Evolutionary conservation across 2,888 invertebrate species (phyloP).

Genomic region (Dryobota labecula): DNA sequence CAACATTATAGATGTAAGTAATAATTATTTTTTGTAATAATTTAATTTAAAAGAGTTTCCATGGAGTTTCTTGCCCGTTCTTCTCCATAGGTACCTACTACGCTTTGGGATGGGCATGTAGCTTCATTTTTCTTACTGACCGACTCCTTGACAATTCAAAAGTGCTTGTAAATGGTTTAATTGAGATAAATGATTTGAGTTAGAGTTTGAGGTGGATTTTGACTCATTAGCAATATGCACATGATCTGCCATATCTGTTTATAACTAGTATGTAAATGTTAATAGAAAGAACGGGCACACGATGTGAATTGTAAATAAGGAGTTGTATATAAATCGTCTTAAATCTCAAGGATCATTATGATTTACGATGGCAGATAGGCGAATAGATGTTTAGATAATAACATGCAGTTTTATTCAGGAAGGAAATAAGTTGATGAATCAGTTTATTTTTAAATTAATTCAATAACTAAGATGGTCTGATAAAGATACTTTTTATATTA

Average conservation of each 20-base stretch:
- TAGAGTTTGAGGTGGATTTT: slow-evolving; percentile 53
- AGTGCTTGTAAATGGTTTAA: no score
- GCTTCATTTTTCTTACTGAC: no score
- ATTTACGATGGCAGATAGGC: slow-evolving; percentile 45
- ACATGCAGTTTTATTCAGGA: slow-evolving; percentile 21
- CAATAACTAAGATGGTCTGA: neutral
- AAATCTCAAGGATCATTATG: slow-evolving; percentile 68
- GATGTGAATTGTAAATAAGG: slow-evolving; percentile 61
- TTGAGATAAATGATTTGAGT: no score
- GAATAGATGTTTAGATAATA: slow-evolving; percentile 7
- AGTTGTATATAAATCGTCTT: slow-evolving; percentile 64
- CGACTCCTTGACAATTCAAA: no score
- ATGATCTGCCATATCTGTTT: slow-evolving; percentile 50
- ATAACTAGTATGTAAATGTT: slow-evolving; percentile 67
- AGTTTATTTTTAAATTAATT: neutral
- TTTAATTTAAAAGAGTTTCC: no score
- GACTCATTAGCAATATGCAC: slow-evolving; percentile 45
- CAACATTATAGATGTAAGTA: no score
- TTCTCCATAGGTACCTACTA: no score
- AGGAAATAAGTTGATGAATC: slow-evolving; percentile 37
- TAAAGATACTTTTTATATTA: neutral
- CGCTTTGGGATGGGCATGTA: no score
- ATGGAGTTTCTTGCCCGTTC: no score
- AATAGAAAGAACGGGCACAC: slow-evolving; percentile 60
- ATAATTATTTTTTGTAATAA: no score